Base-by-base conservation (phyloP, 2,797 vertebrate genomes). In the Enteromius radiatus region DNA sequence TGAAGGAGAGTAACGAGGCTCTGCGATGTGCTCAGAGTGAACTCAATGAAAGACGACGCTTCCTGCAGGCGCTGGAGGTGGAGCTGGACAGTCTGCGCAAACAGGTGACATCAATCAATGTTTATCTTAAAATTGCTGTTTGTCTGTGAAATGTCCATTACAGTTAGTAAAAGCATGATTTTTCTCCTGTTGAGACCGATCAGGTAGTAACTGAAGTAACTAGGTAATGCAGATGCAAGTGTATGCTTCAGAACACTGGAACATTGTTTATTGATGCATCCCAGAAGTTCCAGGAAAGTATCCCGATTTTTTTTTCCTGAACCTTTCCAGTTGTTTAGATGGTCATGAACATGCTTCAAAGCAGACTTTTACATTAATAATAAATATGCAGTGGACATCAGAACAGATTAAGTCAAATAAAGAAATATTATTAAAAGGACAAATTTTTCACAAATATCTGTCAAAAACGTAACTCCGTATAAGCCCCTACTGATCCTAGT, bases 61-160 rank as follows among this genome's bases (percentile, higher is more conserved):
- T 94, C 91, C 90, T 96, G 87, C 95, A 96, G 89, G 90, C 91
- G 36, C 90, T 96, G 80, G 94, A 96, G 89, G 92, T 95, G 0
- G 94, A 96, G 83, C 91, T 95, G 9, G 94, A 95, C 79, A 95
- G 85, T 73, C 87, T 96, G 33, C 91, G 93, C 64, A 95, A 92
- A 86, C 95, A 96, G 94, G 95, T 95, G 85, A 74, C 3, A 28
- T 4, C 1, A 78, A 76, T n/a, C 7, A 69, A 1, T 15, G 2
- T 33, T 14, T 52, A 36, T 73, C 28, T 19, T 73, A 21, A 33
- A 45, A 45, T 7, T 69, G 65, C 65, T 43, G 38, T 68, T 43
- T 43, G 21, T 14, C 36, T 15, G 28, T 64, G 61, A 33, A 33
- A 64, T 28, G 7, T 17, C 19, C 67, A 15, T 12, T 68, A 23